Percentiles rank a stretch among this genome's conserved stretches.
Conservation (phyloP, 2,113 vertebrate genomes). For the Ictalurus furcatus region DNA sequence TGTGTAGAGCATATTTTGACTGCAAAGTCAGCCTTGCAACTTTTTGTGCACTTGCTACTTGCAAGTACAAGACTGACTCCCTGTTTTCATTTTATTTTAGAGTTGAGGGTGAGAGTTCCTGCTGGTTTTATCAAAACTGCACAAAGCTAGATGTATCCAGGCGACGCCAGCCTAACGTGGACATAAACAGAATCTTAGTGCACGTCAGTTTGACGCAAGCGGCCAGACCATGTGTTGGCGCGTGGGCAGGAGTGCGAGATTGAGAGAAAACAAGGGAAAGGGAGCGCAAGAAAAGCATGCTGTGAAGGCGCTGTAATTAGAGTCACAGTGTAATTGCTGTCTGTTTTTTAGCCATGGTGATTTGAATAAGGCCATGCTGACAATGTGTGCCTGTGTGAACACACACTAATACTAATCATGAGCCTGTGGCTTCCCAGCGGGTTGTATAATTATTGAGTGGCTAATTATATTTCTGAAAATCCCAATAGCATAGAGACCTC, state of each 20-base stretch:
- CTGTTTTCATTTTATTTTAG: neutral
- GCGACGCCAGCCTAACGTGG: constrained; percentile 37
- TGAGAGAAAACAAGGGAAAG: constrained; percentile 4
- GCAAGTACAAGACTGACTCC: constrained; percentile 6
- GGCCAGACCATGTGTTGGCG: constrained; percentile 40
- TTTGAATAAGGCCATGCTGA: neutral
- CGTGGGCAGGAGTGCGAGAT: constrained; percentile 38
- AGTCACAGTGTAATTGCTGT: constrained; percentile 24
- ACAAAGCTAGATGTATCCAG: constrained; percentile 7
- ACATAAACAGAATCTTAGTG: constrained; percentile 41
- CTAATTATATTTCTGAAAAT: constrained; percentile 11
- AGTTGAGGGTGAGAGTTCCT: constrained; percentile 11
- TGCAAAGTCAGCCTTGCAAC: neutral
- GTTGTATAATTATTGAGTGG: constrained; percentile 9
- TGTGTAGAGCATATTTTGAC: neutral
- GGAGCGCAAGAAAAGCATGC: constrained; percentile 29
- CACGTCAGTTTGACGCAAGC: constrained; percentile 54
- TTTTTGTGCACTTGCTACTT: neutral
- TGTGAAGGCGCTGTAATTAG: constrained; percentile 50
- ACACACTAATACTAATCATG: constrained; percentile 16
- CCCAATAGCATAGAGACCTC: neutral
- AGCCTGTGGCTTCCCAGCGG: constrained; percentile 3
- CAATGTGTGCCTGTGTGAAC: neutral
- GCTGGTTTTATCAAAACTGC: constrained; percentile 17
- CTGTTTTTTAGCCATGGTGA: neutral